Conservation (phyloP, 2,113 vertebrate species). For the Ammospiza nelsoni region DNA sequence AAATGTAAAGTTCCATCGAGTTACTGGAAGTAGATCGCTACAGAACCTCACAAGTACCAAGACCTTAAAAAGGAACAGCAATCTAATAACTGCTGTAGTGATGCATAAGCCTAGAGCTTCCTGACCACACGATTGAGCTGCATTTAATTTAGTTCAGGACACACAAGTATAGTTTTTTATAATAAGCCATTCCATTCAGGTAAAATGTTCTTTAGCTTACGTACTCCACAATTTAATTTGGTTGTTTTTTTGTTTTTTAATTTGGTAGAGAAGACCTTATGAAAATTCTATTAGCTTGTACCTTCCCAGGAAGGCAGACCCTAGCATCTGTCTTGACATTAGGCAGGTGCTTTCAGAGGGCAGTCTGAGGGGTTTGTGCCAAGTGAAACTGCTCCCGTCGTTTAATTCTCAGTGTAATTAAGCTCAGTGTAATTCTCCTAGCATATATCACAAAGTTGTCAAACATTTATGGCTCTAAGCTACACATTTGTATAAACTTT, state of each 20-base stretch:
- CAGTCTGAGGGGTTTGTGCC: background rate
- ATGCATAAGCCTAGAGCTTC: constrained; percentile 5
- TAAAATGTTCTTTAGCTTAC: background rate
- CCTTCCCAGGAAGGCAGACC: background rate
- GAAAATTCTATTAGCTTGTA: background rate
- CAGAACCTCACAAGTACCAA: background rate
- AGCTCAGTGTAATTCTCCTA: background rate
- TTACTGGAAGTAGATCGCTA: background rate
- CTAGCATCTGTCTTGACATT: background rate
- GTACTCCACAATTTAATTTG: background rate
- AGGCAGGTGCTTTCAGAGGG: background rate
- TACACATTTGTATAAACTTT: background rate
- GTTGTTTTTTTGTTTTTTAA: background rate
- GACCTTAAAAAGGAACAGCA: background rate
- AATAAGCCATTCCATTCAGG: background rate
- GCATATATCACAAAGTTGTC: background rate
- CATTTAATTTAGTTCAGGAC: background rate
- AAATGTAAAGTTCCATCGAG: background rate
- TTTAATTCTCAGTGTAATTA: background rate
- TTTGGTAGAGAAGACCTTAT: background rate
- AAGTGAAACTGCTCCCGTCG: fast-evolving
- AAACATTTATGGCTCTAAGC: background rate
- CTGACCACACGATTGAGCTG: background rate
- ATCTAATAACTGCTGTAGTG: background rate
- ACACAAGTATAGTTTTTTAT: background rate